Base-by-base conservation (phyloP, 2,113 vertebrate species). In the Apteryx mantelli region DNA sequence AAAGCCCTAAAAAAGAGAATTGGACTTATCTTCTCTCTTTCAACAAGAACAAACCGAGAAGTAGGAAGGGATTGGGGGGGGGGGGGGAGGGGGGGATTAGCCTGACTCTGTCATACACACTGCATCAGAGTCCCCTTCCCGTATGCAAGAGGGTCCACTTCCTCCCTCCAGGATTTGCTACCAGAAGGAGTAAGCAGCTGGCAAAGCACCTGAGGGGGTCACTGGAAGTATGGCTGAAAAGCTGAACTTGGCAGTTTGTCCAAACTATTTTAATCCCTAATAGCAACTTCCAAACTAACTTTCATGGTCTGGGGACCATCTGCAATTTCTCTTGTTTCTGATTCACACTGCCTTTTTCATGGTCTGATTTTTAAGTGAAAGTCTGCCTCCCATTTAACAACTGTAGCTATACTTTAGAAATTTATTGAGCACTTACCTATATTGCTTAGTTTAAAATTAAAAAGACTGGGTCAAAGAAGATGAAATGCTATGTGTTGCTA, bases 41-140 rank as follows among this genome's bases (percentile, higher is more conserved):
- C 32, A 82, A 4, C 2, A 34, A 46, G 32, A 60, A 7, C 13
- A 69, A 58, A 38, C 3, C 11, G 16, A 58, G 24, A 65, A 63
- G 30, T 17, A 11, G 1, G 71, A 42, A 50, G 21, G 7, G 19
- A 16, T 48, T 19, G 56, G n/a, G n/a, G n/a, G n/a, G 32, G 32
- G 56, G 11, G 56, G 56, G 28, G 15, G 44, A 6, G 44, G 13
- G 44, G 44, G 44, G 13, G 17, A 9, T 38, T 17, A 81, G 52
- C 25, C 19, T 12, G 68, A 30, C 12, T 50, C 25, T 5, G 1
- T 32, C 61, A 17, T 3, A 61, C 16, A 40, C 0, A 0, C 22
- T 11, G 3, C 36, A 69, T 13, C 46, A 52, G 21, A 12, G 22
- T 8, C 22, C 36, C 12, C 52, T 66, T 71, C 22, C 28, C 38